Evolutionary conservation across 2,888 invertebrate genomes (phyloP), one percentile per base, ranked within the genome.

Genomic region (Drosophila stalkeri): DNA sequence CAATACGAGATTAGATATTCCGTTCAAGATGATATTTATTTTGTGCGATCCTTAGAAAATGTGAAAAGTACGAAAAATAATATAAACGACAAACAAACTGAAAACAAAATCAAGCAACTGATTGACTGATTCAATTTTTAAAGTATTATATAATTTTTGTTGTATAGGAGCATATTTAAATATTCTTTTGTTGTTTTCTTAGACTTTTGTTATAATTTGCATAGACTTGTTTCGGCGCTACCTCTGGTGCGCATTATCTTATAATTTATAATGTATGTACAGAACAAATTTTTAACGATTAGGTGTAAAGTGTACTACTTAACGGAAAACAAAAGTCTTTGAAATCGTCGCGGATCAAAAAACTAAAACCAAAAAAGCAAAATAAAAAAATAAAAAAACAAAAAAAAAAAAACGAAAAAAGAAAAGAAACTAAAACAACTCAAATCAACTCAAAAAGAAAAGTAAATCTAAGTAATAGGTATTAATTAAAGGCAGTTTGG

Each of bases 131-230:
- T 80, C 80, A 88, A 83, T 77, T 85, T 85, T 83, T 81, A 85
- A 88, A 85, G 85, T 85, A 85, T 85, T 85, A 88, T 86, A 83
- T 83, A 88, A 77, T 72, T 86, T 84, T 87, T 84, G 27, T 84
- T 86, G 82, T 76, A 76, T 87, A 85, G 87, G 79, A 72, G 68
- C 77, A 82, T 82, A 63, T 76, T 81, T 69, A 72, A 70, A 65
- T 64, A 62, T 54, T 52, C 31, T 33, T 16, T 39, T 41, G 64
- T 63, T 43, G 44, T 44, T 44, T 57, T 44, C 44, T 41, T 65
- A 55, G 62, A 57, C 62, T 71, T 74, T 80, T 77, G 39, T 41
- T 72, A 55, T 68, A 54, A 47, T 54, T 70, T 60, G 49, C 49
- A 54, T 56, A 61, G 47, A 43, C 47, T 62, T 62, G 41, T 54